Evolutionary conservation across 2,113 vertebrate species (phyloP).

Genomic region (Scopus umbretta): DNA sequence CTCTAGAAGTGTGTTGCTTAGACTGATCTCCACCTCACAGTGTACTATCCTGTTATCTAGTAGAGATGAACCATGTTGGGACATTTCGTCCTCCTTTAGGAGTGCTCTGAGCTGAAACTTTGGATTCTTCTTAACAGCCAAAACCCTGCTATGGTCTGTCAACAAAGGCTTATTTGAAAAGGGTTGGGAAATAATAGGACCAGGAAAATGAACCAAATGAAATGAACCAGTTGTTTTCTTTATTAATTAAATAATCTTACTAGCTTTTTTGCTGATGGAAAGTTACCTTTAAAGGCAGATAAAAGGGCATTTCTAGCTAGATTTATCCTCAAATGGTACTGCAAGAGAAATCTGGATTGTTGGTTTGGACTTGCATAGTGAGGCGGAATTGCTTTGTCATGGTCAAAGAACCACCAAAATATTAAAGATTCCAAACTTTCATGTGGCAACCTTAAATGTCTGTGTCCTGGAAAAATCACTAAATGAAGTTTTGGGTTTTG

Average conservation of each 20-base stretch:
- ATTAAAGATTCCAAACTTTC: not conserved
- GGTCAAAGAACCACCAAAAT: not conserved
- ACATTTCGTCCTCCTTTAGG: not conserved
- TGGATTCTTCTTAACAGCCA: not conserved
- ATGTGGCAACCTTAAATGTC: not conserved
- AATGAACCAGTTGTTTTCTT: not conserved
- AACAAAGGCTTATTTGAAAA: not conserved
- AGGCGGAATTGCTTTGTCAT: not conserved
- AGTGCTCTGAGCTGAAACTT: not conserved
- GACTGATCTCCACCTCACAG: not conserved
- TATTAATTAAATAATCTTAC: not conserved
- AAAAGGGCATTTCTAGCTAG: not conserved
- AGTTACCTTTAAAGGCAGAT: not conserved
- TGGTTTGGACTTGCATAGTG: not conserved
- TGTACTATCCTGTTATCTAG: not conserved
- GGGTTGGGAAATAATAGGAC: not conserved
- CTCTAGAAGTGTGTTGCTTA: not conserved
- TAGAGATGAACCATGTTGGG: not conserved
- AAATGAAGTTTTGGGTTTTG: not conserved
- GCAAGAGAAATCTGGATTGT: not conserved
- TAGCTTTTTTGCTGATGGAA: not conserved
- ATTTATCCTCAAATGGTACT: not conserved
- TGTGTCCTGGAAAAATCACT: not conserved
- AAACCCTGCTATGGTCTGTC: not conserved
- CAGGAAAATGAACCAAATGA: not conserved